Evolutionary conservation across 2,113 vertebrate species (phyloP).

Genomic region (Nannobrachium achirus): DNA sequence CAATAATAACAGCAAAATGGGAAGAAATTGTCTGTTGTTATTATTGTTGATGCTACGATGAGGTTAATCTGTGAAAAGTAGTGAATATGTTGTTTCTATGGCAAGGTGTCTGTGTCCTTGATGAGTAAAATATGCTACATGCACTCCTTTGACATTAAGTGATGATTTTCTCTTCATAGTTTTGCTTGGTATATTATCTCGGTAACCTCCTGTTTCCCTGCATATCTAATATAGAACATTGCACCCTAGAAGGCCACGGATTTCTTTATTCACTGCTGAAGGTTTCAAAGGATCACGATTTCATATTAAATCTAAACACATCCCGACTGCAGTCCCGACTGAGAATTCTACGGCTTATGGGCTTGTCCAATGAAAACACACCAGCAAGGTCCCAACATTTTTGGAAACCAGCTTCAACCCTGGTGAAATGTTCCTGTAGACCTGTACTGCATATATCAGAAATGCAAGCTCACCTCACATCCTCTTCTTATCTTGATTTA

Average conservation of each 20-base stretch:
- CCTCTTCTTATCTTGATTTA: not conserved
- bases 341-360: not conserved
- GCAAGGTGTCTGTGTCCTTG: too few relatives aligned
- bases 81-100: too few relatives aligned
- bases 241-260: not conserved
- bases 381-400: conserved; percentile 16
- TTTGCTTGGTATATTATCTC: not conserved
- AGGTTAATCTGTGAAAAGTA: too few relatives aligned
- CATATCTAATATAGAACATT: not conserved
- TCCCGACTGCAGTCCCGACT: not conserved
- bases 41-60: too few relatives aligned
- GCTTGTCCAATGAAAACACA: conserved; percentile 22
- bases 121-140: too few relatives aligned
- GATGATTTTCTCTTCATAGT: not conserved
- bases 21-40: too few relatives aligned
- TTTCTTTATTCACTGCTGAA: not conserved
- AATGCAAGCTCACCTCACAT: not conserved
- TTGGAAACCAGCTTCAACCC: not conserved
- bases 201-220: not conserved
- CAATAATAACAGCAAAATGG: too few relatives aligned
- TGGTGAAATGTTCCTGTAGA: too few relatives aligned
- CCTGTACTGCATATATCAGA: too few relatives aligned
- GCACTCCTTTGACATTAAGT: not conserved
- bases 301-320: conserved; percentile 25
- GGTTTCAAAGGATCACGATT: conserved; percentile 9